Conservation (phyloP, 2,797 vertebrate genomes). For the Argentina silus region DNA sequence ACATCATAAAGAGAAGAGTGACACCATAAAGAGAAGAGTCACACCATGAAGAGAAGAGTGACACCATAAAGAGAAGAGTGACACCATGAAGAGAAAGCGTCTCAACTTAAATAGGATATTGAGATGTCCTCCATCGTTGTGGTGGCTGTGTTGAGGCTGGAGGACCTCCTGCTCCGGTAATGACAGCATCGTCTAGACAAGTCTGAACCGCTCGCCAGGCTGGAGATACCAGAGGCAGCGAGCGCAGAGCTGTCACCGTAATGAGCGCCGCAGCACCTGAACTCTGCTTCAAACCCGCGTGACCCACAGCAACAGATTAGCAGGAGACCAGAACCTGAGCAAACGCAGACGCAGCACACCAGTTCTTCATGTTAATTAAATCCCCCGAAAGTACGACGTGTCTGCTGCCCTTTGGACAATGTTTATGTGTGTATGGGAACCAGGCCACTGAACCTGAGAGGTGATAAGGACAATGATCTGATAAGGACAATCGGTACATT, state of each 20-base stretch:
- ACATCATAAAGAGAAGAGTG: no score
- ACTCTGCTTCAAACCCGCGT: constrained; percentile 29
- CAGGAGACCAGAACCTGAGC: constrained; percentile 16
- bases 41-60: no score
- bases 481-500: no score
- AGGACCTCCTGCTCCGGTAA: background rate
- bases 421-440: background rate
- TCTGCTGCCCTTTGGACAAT: background rate
- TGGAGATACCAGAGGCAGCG: constrained; percentile 45
- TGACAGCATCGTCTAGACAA: constrained; percentile 12
- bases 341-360: constrained; percentile 3
- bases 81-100: no score
- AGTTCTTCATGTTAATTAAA: constrained; percentile 16
- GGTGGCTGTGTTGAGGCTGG: background rate
- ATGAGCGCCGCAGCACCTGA: constrained; percentile 49
- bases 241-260: constrained; percentile 22
- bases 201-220: constrained; percentile 17
- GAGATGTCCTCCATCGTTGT: no score
- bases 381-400: background rate
- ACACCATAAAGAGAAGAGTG: no score
- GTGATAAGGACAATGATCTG: no score
- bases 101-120: no score
- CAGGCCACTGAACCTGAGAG: no score
- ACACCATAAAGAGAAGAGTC: no score
- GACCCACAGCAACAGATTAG: constrained; percentile 23